Percentiles rank a stretch among this genome's conserved stretches.
These are phyloP conservation scores for Eupithecia subfuscata DNA, from an alignment of 2,888 invertebrate genomes.

Conservation along the genomic window DNA sequence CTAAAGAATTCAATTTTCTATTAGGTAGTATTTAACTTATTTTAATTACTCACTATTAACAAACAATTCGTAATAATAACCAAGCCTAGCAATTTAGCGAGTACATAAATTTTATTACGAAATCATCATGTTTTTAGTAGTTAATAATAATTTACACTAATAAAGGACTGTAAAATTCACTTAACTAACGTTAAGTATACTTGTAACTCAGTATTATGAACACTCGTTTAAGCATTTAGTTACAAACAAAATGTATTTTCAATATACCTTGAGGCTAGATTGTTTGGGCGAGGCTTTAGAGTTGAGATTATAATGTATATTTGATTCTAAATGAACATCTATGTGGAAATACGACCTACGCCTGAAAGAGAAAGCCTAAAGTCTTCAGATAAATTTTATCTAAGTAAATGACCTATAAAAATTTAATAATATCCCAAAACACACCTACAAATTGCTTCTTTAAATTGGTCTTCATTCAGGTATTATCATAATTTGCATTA, in stretches of 20 bases:
- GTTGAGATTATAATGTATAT: not conserved
- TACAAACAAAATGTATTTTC: not conserved
- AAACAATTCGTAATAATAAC: constrained; percentile 2
- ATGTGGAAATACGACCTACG: not conserved
- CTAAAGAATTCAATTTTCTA: not conserved
- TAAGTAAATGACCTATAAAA: no score
- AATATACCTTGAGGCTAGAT: not conserved
- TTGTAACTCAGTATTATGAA: not conserved
- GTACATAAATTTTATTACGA: constrained; percentile 5
- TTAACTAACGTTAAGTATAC: not conserved
- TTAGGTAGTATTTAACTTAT: not conserved
- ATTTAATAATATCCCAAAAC: no score
- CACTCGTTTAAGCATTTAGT: not conserved
- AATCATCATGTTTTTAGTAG: not conserved
- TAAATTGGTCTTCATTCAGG: no score
- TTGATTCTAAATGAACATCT: not conserved
- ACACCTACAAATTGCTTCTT: no score
- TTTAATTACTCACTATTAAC: not conserved
- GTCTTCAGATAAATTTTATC: not conserved
- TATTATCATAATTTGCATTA: no score
- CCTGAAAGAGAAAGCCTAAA: not conserved
- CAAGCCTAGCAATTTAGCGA: constrained; percentile 2
- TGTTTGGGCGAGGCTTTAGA: not conserved
- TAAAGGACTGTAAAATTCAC: not conserved
- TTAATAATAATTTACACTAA: not conserved